These are phyloP conservation scores for Serrognathus titanus DNA, from an alignment of 2,888 invertebrate species.

Conservation along the genomic window DNA sequence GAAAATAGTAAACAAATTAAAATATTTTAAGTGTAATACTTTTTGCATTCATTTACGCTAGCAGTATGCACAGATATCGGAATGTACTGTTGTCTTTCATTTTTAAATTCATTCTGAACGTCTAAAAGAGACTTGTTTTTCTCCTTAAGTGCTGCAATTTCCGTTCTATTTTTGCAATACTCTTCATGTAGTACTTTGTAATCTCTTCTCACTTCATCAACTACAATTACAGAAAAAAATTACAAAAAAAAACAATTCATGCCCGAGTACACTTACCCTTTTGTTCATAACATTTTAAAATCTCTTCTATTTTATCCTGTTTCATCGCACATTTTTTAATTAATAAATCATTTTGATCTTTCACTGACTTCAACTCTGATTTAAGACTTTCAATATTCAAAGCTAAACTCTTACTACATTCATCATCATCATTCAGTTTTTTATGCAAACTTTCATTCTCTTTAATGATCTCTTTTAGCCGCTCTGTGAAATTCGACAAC, in stretches of 20 bases:
- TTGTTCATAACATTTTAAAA: conserved; percentile 69
- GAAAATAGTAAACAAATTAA: not conserved
- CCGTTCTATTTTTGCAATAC: conserved; percentile 56
- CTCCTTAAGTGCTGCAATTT: conserved; percentile 58
- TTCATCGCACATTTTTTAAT: conserved; percentile 65
- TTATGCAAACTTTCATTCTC: conserved; percentile 66
- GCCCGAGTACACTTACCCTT: conserved; percentile 54
- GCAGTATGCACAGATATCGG: conserved; percentile 64
- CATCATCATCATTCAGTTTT: conserved; percentile 51
- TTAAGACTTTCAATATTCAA: conserved; percentile 48
- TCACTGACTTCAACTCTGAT: conserved; percentile 42
- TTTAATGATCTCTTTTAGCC: conserved; percentile 63
- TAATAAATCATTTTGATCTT: conserved; percentile 48
- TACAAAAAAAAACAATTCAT: not conserved
- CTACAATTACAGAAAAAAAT: conserved; percentile 47
- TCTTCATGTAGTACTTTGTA: conserved; percentile 64
- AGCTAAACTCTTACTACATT: conserved; percentile 47
- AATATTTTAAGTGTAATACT: conserved; percentile 42
- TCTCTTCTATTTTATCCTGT: conserved; percentile 70
- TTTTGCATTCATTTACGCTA: conserved; percentile 70
- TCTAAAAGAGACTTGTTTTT: conserved; percentile 57
- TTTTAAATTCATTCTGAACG: conserved; percentile 53
- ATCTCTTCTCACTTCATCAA: conserved; percentile 62
- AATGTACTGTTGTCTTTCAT: conserved; percentile 55
- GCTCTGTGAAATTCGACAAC: conserved; percentile 67